Evolutionary conservation across 2,888 invertebrate species (phyloP).

Genomic region (Sinhomidia bicolor): DNA sequence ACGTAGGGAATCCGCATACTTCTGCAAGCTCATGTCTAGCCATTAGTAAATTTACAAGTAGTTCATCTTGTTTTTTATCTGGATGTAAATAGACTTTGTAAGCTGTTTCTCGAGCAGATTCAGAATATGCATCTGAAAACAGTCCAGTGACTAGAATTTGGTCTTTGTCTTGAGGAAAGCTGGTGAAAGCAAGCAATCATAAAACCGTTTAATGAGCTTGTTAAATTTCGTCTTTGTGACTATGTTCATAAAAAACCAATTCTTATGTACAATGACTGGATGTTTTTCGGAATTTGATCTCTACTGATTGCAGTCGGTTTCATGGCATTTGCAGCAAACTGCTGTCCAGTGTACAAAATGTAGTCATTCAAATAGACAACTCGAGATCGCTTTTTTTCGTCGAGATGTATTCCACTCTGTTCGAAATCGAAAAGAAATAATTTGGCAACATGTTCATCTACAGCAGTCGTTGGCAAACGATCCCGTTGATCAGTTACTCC

Average conservation of each 20-base stretch:
- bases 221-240: neutral
- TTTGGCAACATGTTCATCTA: constrained; percentile 93
- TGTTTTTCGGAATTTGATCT: constrained; percentile 86
- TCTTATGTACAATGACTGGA: constrained; percentile 87
- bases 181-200: no score
- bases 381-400: constrained; percentile 86
- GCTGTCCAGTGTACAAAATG: constrained; percentile 90
- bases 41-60: constrained; percentile 88
- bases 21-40: constrained; percentile 91
- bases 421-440: constrained; percentile 98
- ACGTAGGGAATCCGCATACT: constrained; percentile 94
- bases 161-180: constrained; percentile 87
- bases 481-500: constrained; percentile 89
- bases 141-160: constrained; percentile 90
- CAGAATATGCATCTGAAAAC: constrained; percentile 91
- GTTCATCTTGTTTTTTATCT: constrained; percentile 88
- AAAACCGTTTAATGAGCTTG: neutral
- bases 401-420: constrained; percentile 97
- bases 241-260: neutral
- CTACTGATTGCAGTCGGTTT: constrained; percentile 87
- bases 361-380: constrained; percentile 94
- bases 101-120: constrained; percentile 91
- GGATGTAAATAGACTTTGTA: constrained; percentile 93
- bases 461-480: constrained; percentile 85
- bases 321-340: constrained; percentile 90